Conservation (phyloP, 2,797 vertebrate genomes). For the Pseudotriccus pelzelni region DNA sequence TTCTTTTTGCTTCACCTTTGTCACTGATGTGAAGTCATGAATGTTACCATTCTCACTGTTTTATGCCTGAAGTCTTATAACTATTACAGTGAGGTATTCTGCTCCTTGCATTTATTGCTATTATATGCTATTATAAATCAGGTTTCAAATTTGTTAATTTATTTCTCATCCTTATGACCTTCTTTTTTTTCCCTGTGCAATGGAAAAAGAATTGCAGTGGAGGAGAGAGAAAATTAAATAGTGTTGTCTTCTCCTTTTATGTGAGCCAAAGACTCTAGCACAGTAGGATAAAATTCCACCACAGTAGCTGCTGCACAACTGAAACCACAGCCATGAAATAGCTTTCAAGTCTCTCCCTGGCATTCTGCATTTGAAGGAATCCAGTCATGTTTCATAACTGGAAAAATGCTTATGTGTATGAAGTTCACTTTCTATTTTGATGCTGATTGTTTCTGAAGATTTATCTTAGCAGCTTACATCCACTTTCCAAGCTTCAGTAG, state of each 20-base stretch:
- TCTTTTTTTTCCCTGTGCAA: constrained; percentile 25
- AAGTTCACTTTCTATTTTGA: background rate
- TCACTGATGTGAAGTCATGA: background rate
- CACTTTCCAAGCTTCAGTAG: background rate
- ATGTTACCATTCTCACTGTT: background rate
- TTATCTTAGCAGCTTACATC: background rate
- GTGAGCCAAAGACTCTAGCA: background rate
- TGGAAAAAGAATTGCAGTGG: constrained; percentile 14
- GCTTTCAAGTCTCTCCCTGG: background rate
- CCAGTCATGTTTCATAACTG: background rate
- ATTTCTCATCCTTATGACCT: background rate
- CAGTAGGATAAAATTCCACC: constrained; percentile 27
- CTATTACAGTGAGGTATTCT: background rate
- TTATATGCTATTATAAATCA: constrained; percentile 7
- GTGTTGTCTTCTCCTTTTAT: background rate
- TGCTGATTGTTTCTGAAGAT: constrained; percentile 30
- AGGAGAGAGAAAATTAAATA: constrained; percentile 39
- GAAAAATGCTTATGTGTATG: background rate
- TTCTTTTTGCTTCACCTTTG: background rate
- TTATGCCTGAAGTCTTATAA: background rate
- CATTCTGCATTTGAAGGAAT: background rate
- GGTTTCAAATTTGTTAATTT: background rate
- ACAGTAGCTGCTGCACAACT: background rate
- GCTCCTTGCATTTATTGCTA: background rate
- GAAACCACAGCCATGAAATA: constrained; percentile 51